Conservation (phyloP, 1,140 invertebrate species). For the Lysiphlebus fabarum region DNA sequence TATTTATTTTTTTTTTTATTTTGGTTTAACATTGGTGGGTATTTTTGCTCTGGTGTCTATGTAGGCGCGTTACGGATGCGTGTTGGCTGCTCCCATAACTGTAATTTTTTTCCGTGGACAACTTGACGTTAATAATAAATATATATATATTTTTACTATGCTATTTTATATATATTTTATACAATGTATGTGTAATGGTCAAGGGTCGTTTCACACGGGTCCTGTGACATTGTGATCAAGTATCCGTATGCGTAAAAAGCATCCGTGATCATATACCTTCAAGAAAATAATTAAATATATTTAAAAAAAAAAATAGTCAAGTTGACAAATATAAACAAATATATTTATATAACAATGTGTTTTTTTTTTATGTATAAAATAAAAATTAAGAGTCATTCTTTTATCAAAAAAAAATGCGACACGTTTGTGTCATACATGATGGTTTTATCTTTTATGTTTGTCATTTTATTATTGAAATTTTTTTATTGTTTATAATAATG, state of each 20-base stretch:
- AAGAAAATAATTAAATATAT: too few species aligned
- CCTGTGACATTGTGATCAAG: not conserved
- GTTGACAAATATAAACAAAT: too few species aligned
- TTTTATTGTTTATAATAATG: not conserved
- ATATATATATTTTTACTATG: not conserved
- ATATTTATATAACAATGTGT: too few species aligned
- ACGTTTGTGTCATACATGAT: too few species aligned
- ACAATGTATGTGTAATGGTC: not conserved
- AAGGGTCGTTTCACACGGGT: constrained; percentile 24
- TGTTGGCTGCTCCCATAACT: constrained; percentile 23
- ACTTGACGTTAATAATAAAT: not conserved
- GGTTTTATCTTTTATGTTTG: too few species aligned
- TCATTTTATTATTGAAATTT: too few species aligned
- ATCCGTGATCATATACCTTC: too few species aligned
- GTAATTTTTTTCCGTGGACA: constrained; percentile 7
- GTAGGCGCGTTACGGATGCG: constrained; percentile 14
- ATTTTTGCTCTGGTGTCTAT: too few species aligned
- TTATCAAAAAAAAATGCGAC: not conserved
- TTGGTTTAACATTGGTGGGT: too few species aligned
- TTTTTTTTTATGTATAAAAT: not conserved
- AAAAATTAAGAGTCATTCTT: constrained; percentile 1
- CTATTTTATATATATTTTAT: not conserved
- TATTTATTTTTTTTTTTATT: constrained; percentile 1
- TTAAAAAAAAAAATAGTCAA: too few species aligned
- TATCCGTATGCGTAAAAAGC: too few species aligned